Evolutionary conservation across 2,797 vertebrate species (phyloP), one percentile per base, ranked within the genome.

Genomic region (Rostrhamus sociabilis): DNA sequence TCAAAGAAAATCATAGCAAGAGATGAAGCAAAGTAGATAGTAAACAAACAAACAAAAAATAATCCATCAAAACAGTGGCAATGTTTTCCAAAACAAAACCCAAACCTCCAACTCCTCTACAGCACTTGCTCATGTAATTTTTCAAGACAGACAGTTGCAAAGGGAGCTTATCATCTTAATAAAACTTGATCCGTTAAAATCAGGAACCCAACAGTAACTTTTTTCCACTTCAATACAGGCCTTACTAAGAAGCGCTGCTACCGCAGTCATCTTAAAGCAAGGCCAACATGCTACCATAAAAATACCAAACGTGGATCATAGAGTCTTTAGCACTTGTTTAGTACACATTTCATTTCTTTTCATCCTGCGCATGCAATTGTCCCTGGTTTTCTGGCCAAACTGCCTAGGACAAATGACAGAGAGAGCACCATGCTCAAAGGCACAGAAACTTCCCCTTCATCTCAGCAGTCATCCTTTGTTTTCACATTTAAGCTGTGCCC

Each of bases 1-100:
- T 90, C 85, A 88, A 90, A 94, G 45, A 76, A 94, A 93, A 91
- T 85, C 45, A 87, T 62, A 80, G 74, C 67, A 91, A 52, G 32
- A 94, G 76, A 78, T 42, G 36, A 93, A 82, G 47, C 2, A 11
- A 90, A 90, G 38, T 50, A 71, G 50, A 76, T 50, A 89, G 92
- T 26, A 32, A 94, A 90, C 38, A 63, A 53, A 92, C 48, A 50
- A 52, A 52, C 31, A 78, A 89, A 71, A 50, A 80, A 31, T 0
- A 40, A 56, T 38, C 36, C 32, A 66, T 86, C 73, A 89, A 81
- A 94, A 91, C 12, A 74, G 26, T 56, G 16, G 9, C n/a, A 59
- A 50, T 13, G 9, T 63, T 91, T 95, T 76, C 34, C 71, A 78
- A 89, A 93, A 82, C 25, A 60, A 83, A 93, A 63, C 0, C 8